Conservation (phyloP, 1,140 invertebrate species). For the Formica exsecta region DNA sequence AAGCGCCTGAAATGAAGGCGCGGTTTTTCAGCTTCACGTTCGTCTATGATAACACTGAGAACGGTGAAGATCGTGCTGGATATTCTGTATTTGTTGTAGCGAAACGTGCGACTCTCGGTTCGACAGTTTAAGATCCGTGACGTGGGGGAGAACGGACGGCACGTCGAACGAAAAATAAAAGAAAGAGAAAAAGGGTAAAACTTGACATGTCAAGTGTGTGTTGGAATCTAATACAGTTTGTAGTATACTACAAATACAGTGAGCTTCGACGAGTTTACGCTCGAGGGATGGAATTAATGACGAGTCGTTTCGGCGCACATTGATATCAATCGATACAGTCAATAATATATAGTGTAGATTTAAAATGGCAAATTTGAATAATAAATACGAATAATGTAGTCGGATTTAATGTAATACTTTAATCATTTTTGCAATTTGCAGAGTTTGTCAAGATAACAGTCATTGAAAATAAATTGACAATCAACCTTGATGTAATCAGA, state of each 20-base stretch:
- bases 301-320: constrained; percentile 35
- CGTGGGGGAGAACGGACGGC: constrained; percentile 37
- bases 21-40: constrained; percentile 19
- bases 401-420: constrained; percentile 25
- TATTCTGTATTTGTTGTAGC: constrained; percentile 24
- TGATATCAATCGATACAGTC: constrained; percentile 53
- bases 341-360: neutral
- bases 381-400: constrained; percentile 44
- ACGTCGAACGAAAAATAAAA: constrained; percentile 27
- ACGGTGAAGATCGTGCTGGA: constrained; percentile 30
- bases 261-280: constrained; percentile 36
- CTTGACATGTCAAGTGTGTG: constrained; percentile 47
- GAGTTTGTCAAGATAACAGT: neutral
- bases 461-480: constrained; percentile 4
- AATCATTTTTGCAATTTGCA: constrained; percentile 27
- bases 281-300: constrained; percentile 58
- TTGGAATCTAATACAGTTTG: constrained; percentile 6
- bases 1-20: constrained; percentile 33
- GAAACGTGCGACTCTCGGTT: constrained; percentile 25
- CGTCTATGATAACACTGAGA: constrained; percentile 8
- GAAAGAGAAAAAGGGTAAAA: constrained; percentile 6
- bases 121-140: constrained; percentile 48
- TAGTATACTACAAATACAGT: constrained; percentile 40
- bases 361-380: constrained; percentile 49
- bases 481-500: constrained; percentile 1